These are phyloP conservation scores for Spatulosminthurus flaviceps DNA, from an alignment of 2,888 invertebrate species.

Conservation along the genomic window DNA sequence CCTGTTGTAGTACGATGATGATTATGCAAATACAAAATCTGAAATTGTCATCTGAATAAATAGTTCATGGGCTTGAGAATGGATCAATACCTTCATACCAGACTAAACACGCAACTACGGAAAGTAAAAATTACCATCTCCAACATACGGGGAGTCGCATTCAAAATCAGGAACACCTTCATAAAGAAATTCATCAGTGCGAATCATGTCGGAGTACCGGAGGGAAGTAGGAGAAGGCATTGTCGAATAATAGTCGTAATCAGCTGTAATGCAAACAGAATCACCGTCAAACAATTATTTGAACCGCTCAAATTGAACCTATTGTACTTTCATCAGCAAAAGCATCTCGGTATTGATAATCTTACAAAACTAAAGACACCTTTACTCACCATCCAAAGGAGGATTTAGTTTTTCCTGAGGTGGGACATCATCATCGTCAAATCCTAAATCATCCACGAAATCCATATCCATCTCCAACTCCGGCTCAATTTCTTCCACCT, in stretches of 20 bases:
- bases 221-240: background rate
- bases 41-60: no score
- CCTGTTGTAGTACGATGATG: no score
- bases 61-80: no score
- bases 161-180: conserved; percentile 5
- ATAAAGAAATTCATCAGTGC: background rate
- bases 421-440: background rate
- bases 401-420: conserved; percentile 10
- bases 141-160: no score
- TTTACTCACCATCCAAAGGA: conserved; percentile 18
- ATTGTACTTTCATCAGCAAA: background rate
- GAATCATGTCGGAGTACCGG: background rate
- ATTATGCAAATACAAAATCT: no score
- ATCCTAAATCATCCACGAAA: no score
- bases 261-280: conserved; percentile 3
- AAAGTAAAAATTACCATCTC: no score
- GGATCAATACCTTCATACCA: no score
- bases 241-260: conserved; percentile 26
- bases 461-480: no score
- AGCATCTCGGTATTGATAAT: no score
- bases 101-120: no score
- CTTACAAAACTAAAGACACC: background rate
- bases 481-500: no score
- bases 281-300: background rate
- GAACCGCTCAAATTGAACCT: background rate